Conservation (phyloP, 2,888 invertebrate genomes). For the Frankliniella fusca region DNA sequence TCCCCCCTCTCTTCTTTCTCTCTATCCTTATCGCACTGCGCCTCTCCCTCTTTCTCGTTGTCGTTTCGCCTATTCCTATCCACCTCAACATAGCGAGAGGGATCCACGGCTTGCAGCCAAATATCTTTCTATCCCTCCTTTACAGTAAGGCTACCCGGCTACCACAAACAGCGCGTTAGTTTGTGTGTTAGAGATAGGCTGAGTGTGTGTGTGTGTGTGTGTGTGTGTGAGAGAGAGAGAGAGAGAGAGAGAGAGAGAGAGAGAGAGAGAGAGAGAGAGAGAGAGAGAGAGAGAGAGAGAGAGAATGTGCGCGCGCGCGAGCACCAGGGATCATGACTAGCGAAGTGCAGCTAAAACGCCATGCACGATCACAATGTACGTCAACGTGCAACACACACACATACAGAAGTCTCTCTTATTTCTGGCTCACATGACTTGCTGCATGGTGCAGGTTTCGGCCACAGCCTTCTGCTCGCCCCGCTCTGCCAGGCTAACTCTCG, state of each 20-base stretch:
- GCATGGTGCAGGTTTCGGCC: too few species aligned
- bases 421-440: too few species aligned
- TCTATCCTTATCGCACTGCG: not conserved
- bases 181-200: not conserved
- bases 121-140: too few species aligned
- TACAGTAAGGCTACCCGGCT: not conserved
- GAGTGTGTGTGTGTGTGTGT: too few species aligned
- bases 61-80: too few species aligned
- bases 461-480: too few species aligned
- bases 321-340: not conserved
- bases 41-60: not conserved
- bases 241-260: not conserved
- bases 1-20: not conserved
- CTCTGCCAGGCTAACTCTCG: too few species aligned
- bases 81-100: not conserved
- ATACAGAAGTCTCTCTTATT: too few species aligned
- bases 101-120: not conserved
- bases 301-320: not conserved
- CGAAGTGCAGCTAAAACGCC: not conserved
- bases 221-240: not conserved
- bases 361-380: not conserved
- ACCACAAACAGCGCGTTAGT: not conserved
- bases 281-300: slow-evolving; percentile 1
- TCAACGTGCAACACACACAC: too few species aligned
- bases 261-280: slow-evolving; percentile 1